A percentile compares a stretch with the other conserved stretches of the same genome.
phyloP scores from a whole-genome alignment of 2,797 vertebrate species.

The Picus viridis region DNA sequence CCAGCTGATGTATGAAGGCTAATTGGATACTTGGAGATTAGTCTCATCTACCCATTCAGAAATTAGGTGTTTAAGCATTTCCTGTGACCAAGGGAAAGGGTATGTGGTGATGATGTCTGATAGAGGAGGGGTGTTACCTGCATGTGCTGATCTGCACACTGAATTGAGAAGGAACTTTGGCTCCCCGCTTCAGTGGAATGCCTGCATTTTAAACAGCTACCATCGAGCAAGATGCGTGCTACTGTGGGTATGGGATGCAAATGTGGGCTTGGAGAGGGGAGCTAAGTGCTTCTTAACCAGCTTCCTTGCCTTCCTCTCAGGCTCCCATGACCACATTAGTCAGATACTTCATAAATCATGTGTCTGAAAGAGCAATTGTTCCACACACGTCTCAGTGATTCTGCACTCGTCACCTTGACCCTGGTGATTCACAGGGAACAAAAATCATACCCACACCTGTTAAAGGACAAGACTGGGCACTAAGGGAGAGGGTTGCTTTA shows the following conservation, averaged over 20 bases:
- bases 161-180: neutral
- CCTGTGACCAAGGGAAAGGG: neutral
- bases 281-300: constrained; percentile 39
- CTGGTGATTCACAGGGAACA: neutral
- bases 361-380: constrained; percentile 61
- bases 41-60: neutral
- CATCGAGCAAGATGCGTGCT: neutral
- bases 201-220: neutral
- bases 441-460: neutral
- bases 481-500: neutral
- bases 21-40: neutral
- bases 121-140: neutral
- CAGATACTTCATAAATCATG: constrained; percentile 68
- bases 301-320: constrained; percentile 16
- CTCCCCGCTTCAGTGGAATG: neutral
- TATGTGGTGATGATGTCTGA: neutral
- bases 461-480: neutral
- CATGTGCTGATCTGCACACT: neutral
- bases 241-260: neutral
- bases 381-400: constrained; percentile 48
- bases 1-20: neutral
- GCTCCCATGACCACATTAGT: constrained; percentile 33
- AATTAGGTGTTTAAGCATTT: neutral
- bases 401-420: constrained; percentile 33
- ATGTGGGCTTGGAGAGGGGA: constrained; percentile 14